Percentiles rank a stretch among this genome's conserved stretches.
phyloP scores from a whole-genome alignment of 2,113 vertebrate genomes.

The Heterocephalus glaber region DNA sequence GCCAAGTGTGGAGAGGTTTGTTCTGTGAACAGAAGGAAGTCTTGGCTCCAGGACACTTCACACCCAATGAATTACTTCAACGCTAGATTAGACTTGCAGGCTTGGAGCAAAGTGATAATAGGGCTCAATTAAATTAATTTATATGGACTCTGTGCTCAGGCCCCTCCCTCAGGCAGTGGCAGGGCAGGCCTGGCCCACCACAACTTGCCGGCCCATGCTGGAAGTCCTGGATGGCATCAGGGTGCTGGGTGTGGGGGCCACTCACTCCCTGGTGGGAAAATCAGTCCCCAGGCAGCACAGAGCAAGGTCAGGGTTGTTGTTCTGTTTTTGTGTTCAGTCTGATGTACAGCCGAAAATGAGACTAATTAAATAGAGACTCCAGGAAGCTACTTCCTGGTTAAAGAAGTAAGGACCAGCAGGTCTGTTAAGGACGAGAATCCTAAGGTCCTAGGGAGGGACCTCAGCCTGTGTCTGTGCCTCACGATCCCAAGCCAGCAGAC shows the following conservation, averaged over 20 bases:
- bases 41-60: slow-evolving; percentile 85
- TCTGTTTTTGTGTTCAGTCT: slow-evolving; percentile 54
- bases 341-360: slow-evolving; percentile 36
- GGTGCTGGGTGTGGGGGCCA: background rate
- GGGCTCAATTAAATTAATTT: slow-evolving; percentile 86
- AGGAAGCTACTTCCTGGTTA: slow-evolving; percentile 15
- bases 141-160: slow-evolving; percentile 72
- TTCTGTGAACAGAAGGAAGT: slow-evolving; percentile 79
- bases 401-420: background rate
- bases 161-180: slow-evolving; percentile 37
- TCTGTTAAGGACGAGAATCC: background rate
- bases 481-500: background rate
- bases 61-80: slow-evolving; percentile 89
- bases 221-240: background rate
- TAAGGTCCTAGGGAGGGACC: background rate
- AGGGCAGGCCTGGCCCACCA: slow-evolving; percentile 51
- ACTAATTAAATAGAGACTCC: slow-evolving; percentile 26
- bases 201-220: slow-evolving; percentile 31
- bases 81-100: slow-evolving; percentile 84
- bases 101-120: slow-evolving; percentile 86
- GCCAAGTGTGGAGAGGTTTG: slow-evolving; percentile 77
- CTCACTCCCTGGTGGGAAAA: slow-evolving; percentile 45
- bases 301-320: slow-evolving; percentile 4
- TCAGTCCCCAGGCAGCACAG: background rate
- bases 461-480: background rate